phyloP scores from a whole-genome alignment of 2,113 vertebrate genomes.

The Corvus cornix region DNA sequence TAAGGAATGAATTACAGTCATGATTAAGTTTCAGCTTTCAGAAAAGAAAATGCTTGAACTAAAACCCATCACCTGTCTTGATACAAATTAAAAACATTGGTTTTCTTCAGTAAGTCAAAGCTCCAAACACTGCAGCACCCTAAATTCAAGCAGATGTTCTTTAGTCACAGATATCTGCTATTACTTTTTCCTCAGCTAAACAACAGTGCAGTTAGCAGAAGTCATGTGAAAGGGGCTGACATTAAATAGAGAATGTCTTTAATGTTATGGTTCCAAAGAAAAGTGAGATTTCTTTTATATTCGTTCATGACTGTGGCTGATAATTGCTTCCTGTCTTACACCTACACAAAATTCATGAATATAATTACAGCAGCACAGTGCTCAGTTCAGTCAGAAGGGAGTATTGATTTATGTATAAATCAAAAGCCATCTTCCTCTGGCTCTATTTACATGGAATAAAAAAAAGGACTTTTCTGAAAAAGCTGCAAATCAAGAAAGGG shows the following conservation, averaged over 20 bases:
- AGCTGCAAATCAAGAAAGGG: not conserved
- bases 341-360: slow-evolving; percentile 72
- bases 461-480: not conserved
- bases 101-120: not conserved
- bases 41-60: not conserved
- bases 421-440: slow-evolving; percentile 13
- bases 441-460: slow-evolving; percentile 17
- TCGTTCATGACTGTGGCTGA: slow-evolving; percentile 8
- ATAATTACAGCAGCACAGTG: slow-evolving; percentile 50
- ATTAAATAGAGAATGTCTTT: slow-evolving; percentile 41
- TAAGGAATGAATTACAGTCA: not conserved
- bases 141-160: not conserved
- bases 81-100: not conserved
- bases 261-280: slow-evolving; percentile 49
- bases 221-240: slow-evolving; percentile 18
- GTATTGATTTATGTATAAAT: slow-evolving; percentile 64
- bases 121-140: not conserved
- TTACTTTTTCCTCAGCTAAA: slow-evolving; percentile 1
- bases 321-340: slow-evolving; percentile 75
- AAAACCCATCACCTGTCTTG: not conserved
- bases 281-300: slow-evolving; percentile 58
- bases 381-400: slow-evolving; percentile 58
- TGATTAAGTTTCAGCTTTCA: not conserved
- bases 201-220: slow-evolving; percentile 11
- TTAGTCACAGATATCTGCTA: not conserved